A percentile compares a stretch with the other conserved stretches of the same genome.
phyloP scores from a whole-genome alignment of 1,140 invertebrate species.

The Mesaphorura yosii region DNA sequence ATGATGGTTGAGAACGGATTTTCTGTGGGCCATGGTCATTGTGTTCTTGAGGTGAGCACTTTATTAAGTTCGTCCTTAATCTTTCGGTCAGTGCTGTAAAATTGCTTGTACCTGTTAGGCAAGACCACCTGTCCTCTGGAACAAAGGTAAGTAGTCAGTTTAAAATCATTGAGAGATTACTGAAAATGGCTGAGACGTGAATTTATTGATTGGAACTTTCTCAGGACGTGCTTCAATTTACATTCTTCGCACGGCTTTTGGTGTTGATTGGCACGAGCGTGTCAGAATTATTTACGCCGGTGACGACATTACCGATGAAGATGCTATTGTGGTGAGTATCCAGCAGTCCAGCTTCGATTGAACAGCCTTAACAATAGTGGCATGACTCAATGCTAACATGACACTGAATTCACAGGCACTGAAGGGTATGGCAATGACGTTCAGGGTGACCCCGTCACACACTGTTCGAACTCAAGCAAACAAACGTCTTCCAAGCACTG shows the following conservation, averaged over 20 bases:
- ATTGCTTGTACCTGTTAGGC: no score
- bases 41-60: constrained; percentile 73
- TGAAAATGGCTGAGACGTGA: background rate
- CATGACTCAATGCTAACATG: constrained; percentile 1
- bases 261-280: constrained; percentile 79
- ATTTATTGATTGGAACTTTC: constrained; percentile 3
- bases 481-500: constrained; percentile 67
- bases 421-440: constrained; percentile 67
- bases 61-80: no score
- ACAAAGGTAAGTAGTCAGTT: no score
- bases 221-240: constrained; percentile 81
- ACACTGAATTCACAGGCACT: constrained; percentile 18
- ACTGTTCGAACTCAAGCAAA: constrained; percentile 77
- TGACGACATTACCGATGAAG: constrained; percentile 80
- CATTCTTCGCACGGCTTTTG: constrained; percentile 68
- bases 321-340: constrained; percentile 66
- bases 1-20: constrained; percentile 63
- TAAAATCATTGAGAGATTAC: background rate
- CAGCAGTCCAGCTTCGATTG: constrained; percentile 2
- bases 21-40: constrained; percentile 56
- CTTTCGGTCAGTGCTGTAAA: no score
- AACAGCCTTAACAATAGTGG: background rate
- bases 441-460: constrained; percentile 68
- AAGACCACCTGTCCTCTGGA: constrained; percentile 77
- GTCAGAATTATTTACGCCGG: constrained; percentile 81